Evolutionary conservation across 2,113 vertebrate genomes (phyloP).

Genomic region (Oncorhynchus nerka): DNA sequence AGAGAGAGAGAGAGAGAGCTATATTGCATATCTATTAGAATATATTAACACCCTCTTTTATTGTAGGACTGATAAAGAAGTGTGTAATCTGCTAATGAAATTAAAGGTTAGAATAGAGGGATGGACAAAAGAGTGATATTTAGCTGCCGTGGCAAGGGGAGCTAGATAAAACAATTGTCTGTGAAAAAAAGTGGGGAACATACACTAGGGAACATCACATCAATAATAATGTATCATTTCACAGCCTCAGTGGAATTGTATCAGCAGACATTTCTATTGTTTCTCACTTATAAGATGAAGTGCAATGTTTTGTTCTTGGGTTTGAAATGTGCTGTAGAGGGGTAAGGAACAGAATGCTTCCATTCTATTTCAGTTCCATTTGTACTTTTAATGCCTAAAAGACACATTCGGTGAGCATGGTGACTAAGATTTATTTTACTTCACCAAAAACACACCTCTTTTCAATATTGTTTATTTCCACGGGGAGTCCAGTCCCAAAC

Average conservation of each 20-base stretch:
- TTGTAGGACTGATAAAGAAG: not conserved
- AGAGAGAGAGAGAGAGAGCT: slow-evolving; percentile 2
- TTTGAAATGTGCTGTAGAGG: not conserved
- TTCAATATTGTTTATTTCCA: slow-evolving; percentile 15
- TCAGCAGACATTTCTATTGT: slow-evolving; percentile 6
- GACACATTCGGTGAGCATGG: too few relatives aligned
- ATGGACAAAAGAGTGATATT: slow-evolving; percentile 4
- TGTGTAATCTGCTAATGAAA: slow-evolving; percentile 19
- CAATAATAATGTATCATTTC: slow-evolving; percentile 4
- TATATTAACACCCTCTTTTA: slow-evolving; percentile 14
- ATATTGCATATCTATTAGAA: slow-evolving; percentile 8
- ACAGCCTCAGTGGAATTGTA: slow-evolving; percentile 2
- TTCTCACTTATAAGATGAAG: not conserved
- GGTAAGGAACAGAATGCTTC: not conserved
- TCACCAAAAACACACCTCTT: slow-evolving; percentile 6
- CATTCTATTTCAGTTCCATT: not conserved
- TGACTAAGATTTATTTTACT: not conserved
- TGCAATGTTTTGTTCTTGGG: not conserved
- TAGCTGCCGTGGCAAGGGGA: not conserved
- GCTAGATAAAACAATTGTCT: not conserved
- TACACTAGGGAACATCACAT: not conserved
- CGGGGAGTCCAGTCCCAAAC: slow-evolving; percentile 5
- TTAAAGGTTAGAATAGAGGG: not conserved
- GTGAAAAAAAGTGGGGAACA: not conserved
- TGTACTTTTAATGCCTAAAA: not conserved